phyloP scores from a whole-genome alignment of 2,797 vertebrate genomes.

The Galago senegalensis region DNA sequence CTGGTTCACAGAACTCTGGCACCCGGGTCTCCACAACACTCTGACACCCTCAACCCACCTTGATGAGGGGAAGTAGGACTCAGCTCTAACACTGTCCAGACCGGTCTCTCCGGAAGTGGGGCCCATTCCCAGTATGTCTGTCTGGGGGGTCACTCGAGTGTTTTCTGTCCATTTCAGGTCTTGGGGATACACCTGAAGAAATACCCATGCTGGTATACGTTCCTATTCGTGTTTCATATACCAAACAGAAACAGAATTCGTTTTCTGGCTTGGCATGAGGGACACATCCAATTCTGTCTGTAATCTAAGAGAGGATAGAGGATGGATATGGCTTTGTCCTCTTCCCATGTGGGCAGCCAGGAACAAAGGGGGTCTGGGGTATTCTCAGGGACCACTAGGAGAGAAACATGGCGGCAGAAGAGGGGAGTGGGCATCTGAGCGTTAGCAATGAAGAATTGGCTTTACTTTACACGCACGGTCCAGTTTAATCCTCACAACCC shows the following conservation, averaged over 20 bases:
- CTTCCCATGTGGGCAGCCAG: background rate
- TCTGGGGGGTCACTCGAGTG: background rate
- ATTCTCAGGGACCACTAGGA: background rate
- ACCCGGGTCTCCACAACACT: background rate
- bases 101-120: background rate
- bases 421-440: too few species aligned
- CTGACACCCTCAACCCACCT: background rate
- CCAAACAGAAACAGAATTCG: too few species aligned
- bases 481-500: background rate
- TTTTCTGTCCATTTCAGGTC: background rate
- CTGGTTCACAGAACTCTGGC: background rate
- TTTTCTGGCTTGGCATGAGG: background rate
- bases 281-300: background rate
- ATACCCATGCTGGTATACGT: background rate
- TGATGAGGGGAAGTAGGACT: background rate
- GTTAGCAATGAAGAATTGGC: too few species aligned
- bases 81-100: background rate
- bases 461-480: rapidly evolving
- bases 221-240: too few species aligned
- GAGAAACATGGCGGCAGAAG: rapidly evolving
- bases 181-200: background rate
- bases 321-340: background rate
- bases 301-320: background rate
- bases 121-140: background rate
- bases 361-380: background rate